Conservation (phyloP, 1,140 invertebrate species). For the Danaus melanippus region DNA sequence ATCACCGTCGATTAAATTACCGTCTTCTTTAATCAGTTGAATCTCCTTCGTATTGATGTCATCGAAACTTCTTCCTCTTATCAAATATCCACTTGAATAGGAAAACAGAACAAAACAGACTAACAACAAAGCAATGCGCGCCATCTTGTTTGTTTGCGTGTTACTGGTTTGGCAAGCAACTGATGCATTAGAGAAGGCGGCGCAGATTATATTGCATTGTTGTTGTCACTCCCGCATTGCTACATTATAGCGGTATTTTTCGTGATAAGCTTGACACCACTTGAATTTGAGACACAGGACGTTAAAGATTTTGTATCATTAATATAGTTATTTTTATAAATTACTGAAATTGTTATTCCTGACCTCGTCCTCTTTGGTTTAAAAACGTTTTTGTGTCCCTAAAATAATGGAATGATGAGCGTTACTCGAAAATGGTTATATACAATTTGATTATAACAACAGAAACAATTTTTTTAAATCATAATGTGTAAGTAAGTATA, state of each 20-base stretch:
- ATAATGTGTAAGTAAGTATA: too few species aligned
- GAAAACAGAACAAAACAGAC: conserved; percentile 16
- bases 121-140: conserved; percentile 20
- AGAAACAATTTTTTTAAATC: too few species aligned
- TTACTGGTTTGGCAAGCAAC: conserved; percentile 11
- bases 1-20: conserved; percentile 17
- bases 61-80: conserved; percentile 20
- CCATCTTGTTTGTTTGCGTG: conserved; percentile 21
- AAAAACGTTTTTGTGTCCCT: too few species aligned
- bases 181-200: conserved; percentile 24
- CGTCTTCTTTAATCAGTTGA: conserved; percentile 18
- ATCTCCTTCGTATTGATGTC: conserved; percentile 24
- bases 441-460: too few species aligned
- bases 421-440: too few species aligned
- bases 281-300: conserved; percentile 1
- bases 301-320: conserved; percentile 1
- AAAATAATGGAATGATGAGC: too few species aligned
- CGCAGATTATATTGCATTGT: conserved; percentile 19
- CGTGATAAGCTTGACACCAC: conserved; percentile 1
- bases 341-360: too few species aligned
- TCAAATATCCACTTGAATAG: conserved; percentile 24
- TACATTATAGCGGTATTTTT: conserved; percentile 1
- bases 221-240: conserved; percentile 19
- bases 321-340: neutral
- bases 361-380: too few species aligned